Evolutionary conservation across 23 tunicate genomes (phyloP).

Genomic region (Halocynthia roretzi): DNA sequence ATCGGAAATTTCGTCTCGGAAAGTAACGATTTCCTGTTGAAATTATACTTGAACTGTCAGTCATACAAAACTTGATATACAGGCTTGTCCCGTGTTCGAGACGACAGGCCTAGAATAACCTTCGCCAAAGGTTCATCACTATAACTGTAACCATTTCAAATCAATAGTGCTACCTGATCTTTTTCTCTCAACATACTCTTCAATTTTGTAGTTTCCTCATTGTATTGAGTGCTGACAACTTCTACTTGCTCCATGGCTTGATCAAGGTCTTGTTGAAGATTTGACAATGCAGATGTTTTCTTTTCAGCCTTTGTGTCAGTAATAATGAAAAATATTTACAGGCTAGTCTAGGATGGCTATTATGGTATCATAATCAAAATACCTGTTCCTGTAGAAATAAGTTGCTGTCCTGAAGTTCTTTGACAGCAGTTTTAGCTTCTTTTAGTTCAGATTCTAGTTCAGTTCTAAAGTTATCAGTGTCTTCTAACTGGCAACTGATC

Average conservation of each 20-base stretch:
- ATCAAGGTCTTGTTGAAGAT: conserved; percentile 55
- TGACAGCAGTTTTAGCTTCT: conserved; percentile 3
- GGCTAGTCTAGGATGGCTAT: neutral
- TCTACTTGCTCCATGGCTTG: conserved; percentile 49
- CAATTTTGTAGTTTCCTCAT: conserved; percentile 42
- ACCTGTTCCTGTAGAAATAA: conserved; percentile 22
- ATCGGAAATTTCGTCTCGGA: conserved; percentile 26
- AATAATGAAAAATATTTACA: neutral
- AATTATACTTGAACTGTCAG: neutral
- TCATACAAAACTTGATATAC: neutral
- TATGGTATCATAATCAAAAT: neutral
- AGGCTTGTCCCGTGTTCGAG: neutral
- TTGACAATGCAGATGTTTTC: conserved; percentile 9
- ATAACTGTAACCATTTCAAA: neutral
- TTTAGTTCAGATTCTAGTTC: conserved; percentile 5
- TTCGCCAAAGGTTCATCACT: neutral
- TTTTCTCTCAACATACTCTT: conserved; percentile 37
- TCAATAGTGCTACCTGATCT: conserved; percentile 24
- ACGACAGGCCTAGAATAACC: neutral
- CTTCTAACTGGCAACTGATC: neutral
- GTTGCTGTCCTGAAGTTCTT: conserved; percentile 8
- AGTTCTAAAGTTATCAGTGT: neutral
- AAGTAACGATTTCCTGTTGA: conserved; percentile 36
- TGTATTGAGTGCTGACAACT: conserved; percentile 29
- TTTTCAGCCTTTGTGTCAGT: conserved; percentile 11